phyloP scores from a whole-genome alignment of 2,888 invertebrate species.

The Phaonia tiefii region DNA sequence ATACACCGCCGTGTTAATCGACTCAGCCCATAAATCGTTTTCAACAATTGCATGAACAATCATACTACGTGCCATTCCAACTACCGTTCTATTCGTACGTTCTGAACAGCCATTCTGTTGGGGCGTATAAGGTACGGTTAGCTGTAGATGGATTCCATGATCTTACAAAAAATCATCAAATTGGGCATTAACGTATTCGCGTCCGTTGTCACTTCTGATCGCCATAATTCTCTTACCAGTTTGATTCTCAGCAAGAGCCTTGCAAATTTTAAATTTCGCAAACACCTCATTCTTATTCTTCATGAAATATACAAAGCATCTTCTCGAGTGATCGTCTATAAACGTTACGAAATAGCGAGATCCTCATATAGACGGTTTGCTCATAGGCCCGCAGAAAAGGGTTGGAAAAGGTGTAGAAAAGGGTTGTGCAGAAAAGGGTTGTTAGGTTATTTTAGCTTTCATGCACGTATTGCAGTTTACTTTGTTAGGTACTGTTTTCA shows the following conservation, averaged over 20 bases:
- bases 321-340: conserved; percentile 42
- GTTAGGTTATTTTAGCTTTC: conserved; percentile 19
- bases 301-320: conserved; percentile 48
- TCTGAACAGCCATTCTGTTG: conserved; percentile 10
- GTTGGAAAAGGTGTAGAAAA: conserved; percentile 34
- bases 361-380: conserved; percentile 7
- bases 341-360: conserved; percentile 50
- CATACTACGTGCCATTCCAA: no score
- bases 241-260: conserved; percentile 39
- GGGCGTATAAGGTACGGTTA: conserved; percentile 10
- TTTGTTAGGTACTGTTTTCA: not conserved
- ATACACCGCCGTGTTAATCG: no score
- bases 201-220: conserved; percentile 3
- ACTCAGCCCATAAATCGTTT: not conserved
- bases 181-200: not conserved
- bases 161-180: not conserved
- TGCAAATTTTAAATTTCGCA: conserved; percentile 43
- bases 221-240: conserved; percentile 25
- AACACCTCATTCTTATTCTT: conserved; percentile 31
- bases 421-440: conserved; percentile 13
- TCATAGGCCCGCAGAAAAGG: conserved; percentile 39
- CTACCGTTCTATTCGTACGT: not conserved
- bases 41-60: not conserved
- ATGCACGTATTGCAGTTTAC: conserved; percentile 27
- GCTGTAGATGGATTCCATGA: not conserved